Evolutionary conservation across 30 jellyfish, hydroid and myxozoan species (phyloP), one percentile per base, ranked within the genome.

Genomic region (Hydractinia echinata): DNA sequence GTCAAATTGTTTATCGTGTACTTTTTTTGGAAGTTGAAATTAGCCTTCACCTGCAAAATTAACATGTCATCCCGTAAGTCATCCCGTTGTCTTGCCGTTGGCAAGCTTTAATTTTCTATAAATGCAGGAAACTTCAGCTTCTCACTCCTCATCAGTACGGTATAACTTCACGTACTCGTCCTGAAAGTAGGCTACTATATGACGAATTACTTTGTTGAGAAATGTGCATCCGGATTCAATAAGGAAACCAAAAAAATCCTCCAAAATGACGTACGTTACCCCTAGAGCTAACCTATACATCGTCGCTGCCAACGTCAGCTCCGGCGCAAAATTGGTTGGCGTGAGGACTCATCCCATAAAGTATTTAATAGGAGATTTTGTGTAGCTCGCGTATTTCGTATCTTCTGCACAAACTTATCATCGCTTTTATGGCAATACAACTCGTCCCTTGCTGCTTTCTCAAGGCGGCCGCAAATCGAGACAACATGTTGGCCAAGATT

Each of bases 111-210:
- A n/a, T 56, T 56, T 56, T 56, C 68, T 9, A 56, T 56, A 56
- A 56, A 56, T 9, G 13, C 68, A 56, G 13, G 68, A 56, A 56
- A n/a, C 68, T 56, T n/a, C 68, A n/a, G n/a, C 68, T 56, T n/a
- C 68, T n/a, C 68, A 56, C n/a, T 56, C 68, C n/a, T 56, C 68
- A 56, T 56, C 68, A 56, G 68, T 56, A 10, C n/a, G 13, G n/a
- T 10, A n/a, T 9, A 56, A 56, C 68, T 56, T 56, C 68, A 56
- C 68, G n/a, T 56, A 56, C n/a, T 56, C 68, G n/a, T 56, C 68
- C 10, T 56, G n/a, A n/a, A 56, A 56, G n/a, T 56, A n/a, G 68
- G 68, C 10, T n/a, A 56, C 68, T 10, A 56, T 56, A 9, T 9
- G n/a, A 56, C 68, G 68, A n/a, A 56, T n/a, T 9, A n/a, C n/a